Evolutionary conservation across 2,113 vertebrate species (phyloP).

Genomic region (Mugil cephalus): DNA sequence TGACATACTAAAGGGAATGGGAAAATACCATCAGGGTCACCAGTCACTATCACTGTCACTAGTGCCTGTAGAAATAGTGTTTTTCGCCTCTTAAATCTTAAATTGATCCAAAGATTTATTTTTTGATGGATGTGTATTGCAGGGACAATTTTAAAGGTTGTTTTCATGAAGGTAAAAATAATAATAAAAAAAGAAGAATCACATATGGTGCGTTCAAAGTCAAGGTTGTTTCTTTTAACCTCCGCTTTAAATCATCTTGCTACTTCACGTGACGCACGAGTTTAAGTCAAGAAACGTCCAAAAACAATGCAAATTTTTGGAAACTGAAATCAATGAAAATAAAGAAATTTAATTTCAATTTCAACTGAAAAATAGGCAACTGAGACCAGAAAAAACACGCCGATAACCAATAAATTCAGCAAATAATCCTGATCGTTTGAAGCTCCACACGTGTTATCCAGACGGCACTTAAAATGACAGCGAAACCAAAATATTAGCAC

Average conservation of each 20-base stretch:
- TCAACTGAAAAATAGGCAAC: too few species aligned
- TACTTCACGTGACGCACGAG: too few species aligned
- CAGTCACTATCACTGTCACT: conserved; percentile 43
- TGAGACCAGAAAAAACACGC: too few species aligned
- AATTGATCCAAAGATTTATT: not conserved
- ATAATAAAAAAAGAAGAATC: not conserved
- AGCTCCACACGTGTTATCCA: not conserved
- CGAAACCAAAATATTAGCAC: not conserved
- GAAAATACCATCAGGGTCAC: conserved; percentile 51
- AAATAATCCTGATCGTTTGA: not conserved
- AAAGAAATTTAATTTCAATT: not conserved
- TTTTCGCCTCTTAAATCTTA: not conserved
- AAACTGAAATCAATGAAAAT: not conserved
- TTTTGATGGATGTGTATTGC: not conserved
- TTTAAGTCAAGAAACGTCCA: not conserved
- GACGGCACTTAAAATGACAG: not conserved
- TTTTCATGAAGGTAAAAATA: not conserved
- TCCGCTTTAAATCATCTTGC: not conserved
- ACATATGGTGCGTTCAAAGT: not conserved
- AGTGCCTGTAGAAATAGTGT: conserved; percentile 4
- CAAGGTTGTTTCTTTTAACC: not conserved
- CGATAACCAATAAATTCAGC: too few species aligned
- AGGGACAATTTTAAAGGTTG: not conserved
- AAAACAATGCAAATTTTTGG: not conserved
- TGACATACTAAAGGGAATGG: not conserved